phyloP scores from a whole-genome alignment of 2,797 vertebrate genomes.

The Uromys caudimaculatus region DNA sequence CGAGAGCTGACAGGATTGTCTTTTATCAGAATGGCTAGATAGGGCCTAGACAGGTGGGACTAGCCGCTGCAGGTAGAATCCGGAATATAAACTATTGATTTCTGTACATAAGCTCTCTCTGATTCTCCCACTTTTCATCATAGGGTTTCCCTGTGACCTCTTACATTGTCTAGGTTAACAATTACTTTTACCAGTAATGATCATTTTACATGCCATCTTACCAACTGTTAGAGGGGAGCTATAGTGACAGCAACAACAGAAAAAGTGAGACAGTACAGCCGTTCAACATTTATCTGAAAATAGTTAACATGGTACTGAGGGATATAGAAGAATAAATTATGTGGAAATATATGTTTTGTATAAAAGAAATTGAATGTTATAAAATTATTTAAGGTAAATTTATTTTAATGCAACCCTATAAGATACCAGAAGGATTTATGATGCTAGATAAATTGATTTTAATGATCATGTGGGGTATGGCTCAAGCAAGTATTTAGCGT shows the following conservation, averaged over 20 bases:
- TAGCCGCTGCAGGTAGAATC: not conserved
- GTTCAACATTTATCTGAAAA: not conserved
- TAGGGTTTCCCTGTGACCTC: too few relatives aligned
- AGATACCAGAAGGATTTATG: not conserved
- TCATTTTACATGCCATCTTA: too few relatives aligned
- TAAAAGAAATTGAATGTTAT: not conserved
- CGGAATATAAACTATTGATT: too few relatives aligned
- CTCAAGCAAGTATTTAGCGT: not conserved
- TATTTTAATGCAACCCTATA: not conserved
- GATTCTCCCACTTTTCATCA: too few relatives aligned
- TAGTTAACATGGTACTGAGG: not conserved
- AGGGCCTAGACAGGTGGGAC: not conserved
- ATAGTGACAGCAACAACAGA: not conserved
- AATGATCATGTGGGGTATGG: not conserved
- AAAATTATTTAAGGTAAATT: conserved; percentile 7
- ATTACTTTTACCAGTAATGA: too few relatives aligned
- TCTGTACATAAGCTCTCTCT: too few relatives aligned
- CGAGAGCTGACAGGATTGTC: not conserved
- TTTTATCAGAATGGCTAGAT: not conserved
- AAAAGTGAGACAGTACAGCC: not conserved
- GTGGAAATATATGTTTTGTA: not conserved
- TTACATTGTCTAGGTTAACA: too few relatives aligned
- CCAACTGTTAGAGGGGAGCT: not conserved
- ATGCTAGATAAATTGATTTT: not conserved
- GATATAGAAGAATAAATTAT: not conserved